Evolutionary conservation across 2,113 vertebrate genomes (phyloP).

Genomic region (Pao palembangensis): DNA sequence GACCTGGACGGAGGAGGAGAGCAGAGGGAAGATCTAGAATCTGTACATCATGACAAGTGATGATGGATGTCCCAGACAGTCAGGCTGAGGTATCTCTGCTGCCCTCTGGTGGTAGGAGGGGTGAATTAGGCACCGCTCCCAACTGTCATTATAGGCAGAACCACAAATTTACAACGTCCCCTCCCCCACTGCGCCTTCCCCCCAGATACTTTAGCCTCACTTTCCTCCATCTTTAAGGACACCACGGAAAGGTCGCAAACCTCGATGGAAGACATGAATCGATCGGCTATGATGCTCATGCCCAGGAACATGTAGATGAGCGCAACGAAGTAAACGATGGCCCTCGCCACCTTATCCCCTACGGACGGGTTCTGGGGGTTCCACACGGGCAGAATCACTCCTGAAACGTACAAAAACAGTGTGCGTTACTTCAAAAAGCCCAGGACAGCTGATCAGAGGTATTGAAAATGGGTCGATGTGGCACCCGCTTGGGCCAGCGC

Average conservation of each 20-base stretch:
- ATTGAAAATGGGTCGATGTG: slow-evolving; percentile 15
- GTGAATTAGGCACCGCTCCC: no score
- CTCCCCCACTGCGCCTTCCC: no score
- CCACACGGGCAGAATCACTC: slow-evolving; percentile 80
- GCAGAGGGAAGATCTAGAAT: not conserved
- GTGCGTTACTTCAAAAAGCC: no score
- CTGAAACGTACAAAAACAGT: slow-evolving; percentile 32
- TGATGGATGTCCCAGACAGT: not conserved
- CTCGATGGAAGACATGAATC: slow-evolving; percentile 84
- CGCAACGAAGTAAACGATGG: slow-evolving; percentile 84
- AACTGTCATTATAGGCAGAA: no score
- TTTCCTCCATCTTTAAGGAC: no score
- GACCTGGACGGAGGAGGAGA: slow-evolving; percentile 57
- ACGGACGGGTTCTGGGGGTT: slow-evolving; percentile 82
- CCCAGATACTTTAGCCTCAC: not conserved
- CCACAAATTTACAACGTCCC: no score
- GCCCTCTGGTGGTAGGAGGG: no score
- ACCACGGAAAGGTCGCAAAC: slow-evolving; percentile 23
- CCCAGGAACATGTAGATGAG: slow-evolving; percentile 84
- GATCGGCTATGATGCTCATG: slow-evolving; percentile 83
- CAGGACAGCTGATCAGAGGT: slow-evolving; percentile 8
- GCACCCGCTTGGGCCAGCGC: no score
- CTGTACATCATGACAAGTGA: no score
- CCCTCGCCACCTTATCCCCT: slow-evolving; percentile 81
- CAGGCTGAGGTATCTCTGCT: not conserved